Evolutionary conservation across 2,888 invertebrate genomes (phyloP).

Genomic region (Proisotoma minuta): DNA sequence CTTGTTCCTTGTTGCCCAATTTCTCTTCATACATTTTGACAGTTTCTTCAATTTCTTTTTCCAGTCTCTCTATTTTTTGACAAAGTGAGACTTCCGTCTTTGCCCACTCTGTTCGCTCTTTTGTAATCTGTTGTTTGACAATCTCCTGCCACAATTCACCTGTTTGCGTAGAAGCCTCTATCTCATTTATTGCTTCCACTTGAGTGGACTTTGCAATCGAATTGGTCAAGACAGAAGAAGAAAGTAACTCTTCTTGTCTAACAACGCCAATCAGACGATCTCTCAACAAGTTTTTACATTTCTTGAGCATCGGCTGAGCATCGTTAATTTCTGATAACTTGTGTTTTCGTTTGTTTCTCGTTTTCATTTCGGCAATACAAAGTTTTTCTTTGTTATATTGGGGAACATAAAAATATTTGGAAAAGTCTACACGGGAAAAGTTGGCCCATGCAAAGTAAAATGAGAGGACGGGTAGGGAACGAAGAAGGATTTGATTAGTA

Average conservation of each 20-base stretch:
- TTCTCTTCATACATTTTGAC: constrained; percentile 47
- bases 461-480: constrained; percentile 61
- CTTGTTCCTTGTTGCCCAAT: constrained; percentile 57
- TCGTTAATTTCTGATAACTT: constrained; percentile 15
- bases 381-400: too few relatives aligned
- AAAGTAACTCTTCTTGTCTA: too few relatives aligned
- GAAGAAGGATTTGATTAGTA: constrained; percentile 59
- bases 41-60: constrained; percentile 43
- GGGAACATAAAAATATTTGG: too few relatives aligned
- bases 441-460: constrained; percentile 58
- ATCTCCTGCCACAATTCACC: constrained; percentile 32
- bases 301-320: constrained; percentile 39
- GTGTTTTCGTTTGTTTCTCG: constrained; percentile 26
- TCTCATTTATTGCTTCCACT: neutral
- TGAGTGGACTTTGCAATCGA: neutral
- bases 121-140: constrained; percentile 34
- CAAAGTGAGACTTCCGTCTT: constrained; percentile 35
- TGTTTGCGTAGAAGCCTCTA: constrained; percentile 26
- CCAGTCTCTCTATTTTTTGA: constrained; percentile 42
- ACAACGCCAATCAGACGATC: neutral
- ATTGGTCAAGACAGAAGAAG: neutral
- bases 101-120: constrained; percentile 35
- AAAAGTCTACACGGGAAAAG: too few relatives aligned
- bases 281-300: constrained; percentile 16
- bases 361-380: too few relatives aligned